These are phyloP conservation scores for Drosophila azteca DNA, from an alignment of 1,140 invertebrate species.

Conservation along the genomic window DNA sequence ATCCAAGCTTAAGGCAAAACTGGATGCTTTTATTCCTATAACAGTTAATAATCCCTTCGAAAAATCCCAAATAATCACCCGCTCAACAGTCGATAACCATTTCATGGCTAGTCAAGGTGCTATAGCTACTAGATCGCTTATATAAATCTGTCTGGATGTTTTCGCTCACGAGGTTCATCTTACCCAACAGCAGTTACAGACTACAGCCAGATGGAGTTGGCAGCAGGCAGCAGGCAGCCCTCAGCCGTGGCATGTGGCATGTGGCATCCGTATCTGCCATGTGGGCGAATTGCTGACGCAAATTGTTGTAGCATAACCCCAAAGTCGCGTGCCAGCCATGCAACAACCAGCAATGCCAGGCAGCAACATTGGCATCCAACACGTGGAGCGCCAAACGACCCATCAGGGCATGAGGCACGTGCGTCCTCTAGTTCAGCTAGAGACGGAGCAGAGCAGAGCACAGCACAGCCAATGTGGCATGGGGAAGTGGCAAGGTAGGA, in stretches of 20 bases:
- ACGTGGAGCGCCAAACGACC: constrained; percentile 52
- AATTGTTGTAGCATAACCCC: constrained; percentile 68
- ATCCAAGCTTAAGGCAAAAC: too few species aligned
- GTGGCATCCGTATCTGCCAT: constrained; percentile 13
- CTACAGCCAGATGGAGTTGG: not conserved
- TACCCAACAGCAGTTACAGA: constrained; percentile 28
- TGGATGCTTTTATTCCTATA: too few species aligned
- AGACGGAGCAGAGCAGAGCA: not conserved
- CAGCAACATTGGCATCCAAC: constrained; percentile 49
- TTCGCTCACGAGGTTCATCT: constrained; percentile 26
- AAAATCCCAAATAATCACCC: not conserved
- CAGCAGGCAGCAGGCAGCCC: not conserved
- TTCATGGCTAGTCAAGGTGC: constrained; percentile 29
- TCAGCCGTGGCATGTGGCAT: too few species aligned
- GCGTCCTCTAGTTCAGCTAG: constrained; percentile 3
- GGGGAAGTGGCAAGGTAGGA: constrained; percentile 26
- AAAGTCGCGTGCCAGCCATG: constrained; percentile 49
- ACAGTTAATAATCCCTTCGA: not conserved
- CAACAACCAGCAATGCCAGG: constrained; percentile 7
- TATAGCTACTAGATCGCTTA: constrained; percentile 28
- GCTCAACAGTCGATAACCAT: not conserved
- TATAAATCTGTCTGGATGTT: constrained; percentile 40
- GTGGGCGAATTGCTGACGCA: constrained; percentile 67
- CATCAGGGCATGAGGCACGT: constrained; percentile 46
- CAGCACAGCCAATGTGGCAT: constrained; percentile 3